Evolutionary conservation across 1,140 invertebrate genomes (phyloP), one percentile per base, ranked within the genome.

Genomic region (Lanistes nyassanus): DNA sequence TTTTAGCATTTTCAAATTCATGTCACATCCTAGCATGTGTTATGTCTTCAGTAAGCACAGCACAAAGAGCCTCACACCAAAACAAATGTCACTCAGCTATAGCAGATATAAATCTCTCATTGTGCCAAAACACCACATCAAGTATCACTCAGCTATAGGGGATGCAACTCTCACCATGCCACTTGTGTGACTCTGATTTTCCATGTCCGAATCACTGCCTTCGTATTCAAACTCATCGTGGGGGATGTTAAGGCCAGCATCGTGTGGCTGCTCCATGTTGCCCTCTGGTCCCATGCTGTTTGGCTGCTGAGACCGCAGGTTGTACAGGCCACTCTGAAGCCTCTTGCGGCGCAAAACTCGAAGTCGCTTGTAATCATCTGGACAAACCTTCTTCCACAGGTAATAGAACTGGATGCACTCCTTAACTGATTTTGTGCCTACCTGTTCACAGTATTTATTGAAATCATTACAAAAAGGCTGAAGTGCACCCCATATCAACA

Each of bases 331-430:
- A 31, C 90, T 83, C 36, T 90, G 82, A 76, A 88, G 84, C 68
- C 89, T 84, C 76, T 89, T 88, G 65, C 89, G 84, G 47, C 92
- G 88, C 26, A 91, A 82, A 29, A 90, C 82, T 64, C 93, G 90
- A 42, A 94, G 84, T 77, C 91, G 90, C 83, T 92, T 92, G 84
- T 95, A 94, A 81, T 95, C 96, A 86, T 97, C 95, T 71, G 94
- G 93, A 81, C 95, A 97, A 23, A 88, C 86, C 68, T 89, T 89
- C 90, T 99, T 99, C 98, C 98, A 99, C 81, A 98, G 92, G 88
- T 99, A 99, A 89, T 99, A 99, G 90, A 99, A 98, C 90, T 98
- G 96, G 81, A 99, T 92, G 91, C 97, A 99, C 85, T 99, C 95
- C 85, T 96, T 97, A 6, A 94, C 93, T 64, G 94, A 92, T 91